Base-by-base conservation (phyloP, 2,888 invertebrate genomes). In the Rhimphoctona megacephalus region DNA sequence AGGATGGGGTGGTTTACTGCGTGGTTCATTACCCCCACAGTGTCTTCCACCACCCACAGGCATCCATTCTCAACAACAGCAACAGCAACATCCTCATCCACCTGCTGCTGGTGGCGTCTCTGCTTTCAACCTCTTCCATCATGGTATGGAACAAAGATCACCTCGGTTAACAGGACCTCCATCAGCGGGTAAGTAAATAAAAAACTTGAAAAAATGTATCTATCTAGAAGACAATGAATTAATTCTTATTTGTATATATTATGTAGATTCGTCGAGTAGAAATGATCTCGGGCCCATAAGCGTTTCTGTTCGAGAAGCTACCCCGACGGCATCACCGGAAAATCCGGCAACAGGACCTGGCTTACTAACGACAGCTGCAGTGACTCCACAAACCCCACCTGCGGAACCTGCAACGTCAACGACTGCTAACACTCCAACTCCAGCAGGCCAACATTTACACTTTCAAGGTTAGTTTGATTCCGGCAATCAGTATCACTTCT, bases 81-180 rank as follows among this genome's bases (percentile, higher is more conserved):
- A 92, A 64, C 92, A 93, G 25, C 85, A 85, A 52, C 85, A 81
- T 54, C 67, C 86, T 61, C 86, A 85, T 79, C 87, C 81, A 49
- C 81, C 85, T 14, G 72, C 79, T 33, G 80, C 74, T 7, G 85
- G 87, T 49, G 74, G 81, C 19, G 92, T 93, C 73, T 94, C 94
- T 80, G 94, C 94, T 81, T 94, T 94, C 89, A 94, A 94, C 87
- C 94, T 94, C 85, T 94, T 94, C 87, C 94, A 94, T 86, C 94
- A 94, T 76, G 91, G 92, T 57, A 93, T 93, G 85, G 94, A 94
- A 85, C 93, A 94, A 86, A 92, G 94, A 90, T 94, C 94, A 54
- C 94, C 94, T 66, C 92, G 94, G 87, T 85, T 94, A 72, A 90
- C 94, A 76, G 92, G 88, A 84, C 90, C 92, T 6, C 73, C 90